Conservation (phyloP, 2,113 vertebrate genomes). For the Cercocebus atys region DNA sequence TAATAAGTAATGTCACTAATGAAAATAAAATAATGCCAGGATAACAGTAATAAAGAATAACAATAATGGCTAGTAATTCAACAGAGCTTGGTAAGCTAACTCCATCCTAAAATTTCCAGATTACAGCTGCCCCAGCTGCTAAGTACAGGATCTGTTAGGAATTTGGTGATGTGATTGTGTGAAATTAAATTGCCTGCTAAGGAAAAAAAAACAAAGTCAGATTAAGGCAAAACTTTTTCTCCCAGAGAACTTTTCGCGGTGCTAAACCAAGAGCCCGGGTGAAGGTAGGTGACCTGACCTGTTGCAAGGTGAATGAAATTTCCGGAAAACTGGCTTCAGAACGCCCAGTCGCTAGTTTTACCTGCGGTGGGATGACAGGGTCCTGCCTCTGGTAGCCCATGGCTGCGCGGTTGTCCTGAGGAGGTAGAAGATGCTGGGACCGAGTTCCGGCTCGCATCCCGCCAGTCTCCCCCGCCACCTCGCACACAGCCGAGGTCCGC, state of each 20-base stretch:
- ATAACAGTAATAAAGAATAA: background rate
- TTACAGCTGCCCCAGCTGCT: background rate
- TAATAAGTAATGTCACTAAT: background rate
- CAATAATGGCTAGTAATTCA: background rate
- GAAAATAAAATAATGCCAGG: background rate
- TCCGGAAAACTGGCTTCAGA: background rate
- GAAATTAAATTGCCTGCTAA: background rate
- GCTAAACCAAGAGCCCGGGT: background rate
- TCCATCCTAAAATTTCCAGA: background rate
- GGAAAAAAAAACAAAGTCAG: background rate
- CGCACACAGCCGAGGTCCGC: accelerated
- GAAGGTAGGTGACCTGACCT: background rate
- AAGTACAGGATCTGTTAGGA: background rate
- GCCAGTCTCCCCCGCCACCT: background rate
- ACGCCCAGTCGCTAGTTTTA: background rate
- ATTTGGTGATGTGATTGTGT: background rate
- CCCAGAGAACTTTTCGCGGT: background rate
- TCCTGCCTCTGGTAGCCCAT: constrained; percentile 60
- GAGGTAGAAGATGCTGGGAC: background rate
- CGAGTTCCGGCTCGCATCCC: accelerated
- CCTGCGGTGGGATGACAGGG: background rate
- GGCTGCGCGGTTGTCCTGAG: background rate
- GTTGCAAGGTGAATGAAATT: background rate
- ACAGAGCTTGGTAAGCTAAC: background rate
- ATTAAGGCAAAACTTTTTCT: background rate